Percentiles rank a stretch among this genome's conserved stretches.
Evolutionary conservation across 2,797 vertebrate genomes (phyloP).

Genomic region (Oreochromis mossambicus): DNA sequence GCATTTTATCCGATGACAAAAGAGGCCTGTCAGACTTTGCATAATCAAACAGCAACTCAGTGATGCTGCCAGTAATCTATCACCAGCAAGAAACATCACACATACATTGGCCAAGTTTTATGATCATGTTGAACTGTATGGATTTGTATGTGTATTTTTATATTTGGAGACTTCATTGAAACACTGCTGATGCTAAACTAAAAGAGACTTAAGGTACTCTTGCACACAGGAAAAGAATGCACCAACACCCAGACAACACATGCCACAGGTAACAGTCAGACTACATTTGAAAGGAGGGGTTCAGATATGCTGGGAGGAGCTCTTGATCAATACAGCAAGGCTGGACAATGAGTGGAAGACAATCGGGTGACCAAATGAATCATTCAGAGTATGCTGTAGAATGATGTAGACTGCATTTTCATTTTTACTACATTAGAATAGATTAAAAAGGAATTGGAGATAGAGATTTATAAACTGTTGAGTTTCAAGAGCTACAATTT

Average conservation of each 20-base stretch:
- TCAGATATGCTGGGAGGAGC: neutral
- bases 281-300: neutral
- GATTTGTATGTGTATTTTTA: neutral
- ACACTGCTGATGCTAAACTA: neutral
- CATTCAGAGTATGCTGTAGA: neutral
- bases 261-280: neutral
- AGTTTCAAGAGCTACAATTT: neutral
- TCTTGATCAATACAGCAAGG: neutral
- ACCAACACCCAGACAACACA: neutral
- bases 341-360: neutral
- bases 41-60: slow-evolving; percentile 50
- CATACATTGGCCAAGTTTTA: neutral
- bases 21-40: slow-evolving; percentile 45
- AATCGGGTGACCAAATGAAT: neutral
- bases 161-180: neutral
- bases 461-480: neutral
- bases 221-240: neutral
- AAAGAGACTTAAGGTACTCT: neutral
- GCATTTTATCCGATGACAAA: slow-evolving; percentile 59
- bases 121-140: neutral
- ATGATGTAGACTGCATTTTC: neutral
- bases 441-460: neutral
- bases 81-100: neutral
- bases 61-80: slow-evolving; percentile 33
- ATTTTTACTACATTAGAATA: neutral